Evolutionary conservation across 2,113 vertebrate species (phyloP).

Genomic region (Lepus timidus): DNA sequence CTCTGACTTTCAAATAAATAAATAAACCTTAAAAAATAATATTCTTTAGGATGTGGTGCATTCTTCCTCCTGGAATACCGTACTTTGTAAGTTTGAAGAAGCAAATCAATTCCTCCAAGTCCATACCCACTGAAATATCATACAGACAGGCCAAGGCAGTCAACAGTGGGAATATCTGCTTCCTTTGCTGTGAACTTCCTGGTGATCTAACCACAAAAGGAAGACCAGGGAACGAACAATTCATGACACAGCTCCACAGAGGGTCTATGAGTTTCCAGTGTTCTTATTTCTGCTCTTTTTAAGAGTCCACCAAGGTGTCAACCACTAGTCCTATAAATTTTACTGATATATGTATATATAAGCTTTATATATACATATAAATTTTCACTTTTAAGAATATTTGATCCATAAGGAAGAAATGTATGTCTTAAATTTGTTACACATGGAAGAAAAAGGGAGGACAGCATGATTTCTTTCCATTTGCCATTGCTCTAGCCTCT

Average conservation of each 20-base stretch:
- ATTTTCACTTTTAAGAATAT: slow-evolving; percentile 58
- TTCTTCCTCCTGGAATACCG: neutral
- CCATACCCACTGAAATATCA: neutral
- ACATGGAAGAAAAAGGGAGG: slow-evolving; percentile 44
- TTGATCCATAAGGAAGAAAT: slow-evolving; percentile 53
- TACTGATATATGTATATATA: neutral
- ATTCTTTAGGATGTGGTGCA: neutral
- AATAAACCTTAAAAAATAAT: neutral
- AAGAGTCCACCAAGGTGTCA: neutral
- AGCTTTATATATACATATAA: neutral
- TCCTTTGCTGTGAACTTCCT: neutral
- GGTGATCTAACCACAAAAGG: neutral
- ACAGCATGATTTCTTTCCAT: slow-evolving; percentile 24
- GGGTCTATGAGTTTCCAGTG: neutral
- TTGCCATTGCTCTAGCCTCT: slow-evolving; percentile 48
- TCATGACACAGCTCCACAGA: neutral
- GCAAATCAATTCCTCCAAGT: neutral
- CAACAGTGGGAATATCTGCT: no score
- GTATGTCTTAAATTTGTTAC: slow-evolving; percentile 67
- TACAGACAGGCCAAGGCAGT: neutral
- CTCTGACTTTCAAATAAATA: no score
- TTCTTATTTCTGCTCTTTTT: neutral
- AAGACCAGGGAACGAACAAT: neutral
- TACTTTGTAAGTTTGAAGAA: slow-evolving; percentile 19
- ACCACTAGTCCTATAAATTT: neutral